A percentile compares a stretch with the other conserved stretches of the same genome.
Conservation (phyloP, 2,797 vertebrate genomes). For the Microctenopoma lineatum region DNA sequence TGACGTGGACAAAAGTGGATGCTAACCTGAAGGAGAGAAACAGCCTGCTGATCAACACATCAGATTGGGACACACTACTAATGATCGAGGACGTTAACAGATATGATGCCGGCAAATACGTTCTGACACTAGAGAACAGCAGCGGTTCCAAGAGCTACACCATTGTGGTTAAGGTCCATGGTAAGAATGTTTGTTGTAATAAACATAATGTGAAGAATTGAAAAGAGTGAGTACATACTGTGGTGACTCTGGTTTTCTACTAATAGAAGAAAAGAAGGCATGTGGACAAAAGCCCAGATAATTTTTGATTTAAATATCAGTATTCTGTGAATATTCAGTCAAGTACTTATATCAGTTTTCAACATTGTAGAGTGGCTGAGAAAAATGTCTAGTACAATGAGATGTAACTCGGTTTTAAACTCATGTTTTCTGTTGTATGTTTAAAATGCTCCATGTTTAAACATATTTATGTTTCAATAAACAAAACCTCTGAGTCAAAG, state of each 20-base stretch:
- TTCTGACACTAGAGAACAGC: conserved; percentile 93
- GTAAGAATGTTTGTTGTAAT: conserved; percentile 79
- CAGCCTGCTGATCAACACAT: conserved; percentile 92
- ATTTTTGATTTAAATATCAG: not conserved
- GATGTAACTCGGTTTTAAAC: too few relatives aligned
- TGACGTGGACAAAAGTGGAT: conserved; percentile 93
- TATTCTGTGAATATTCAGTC: not conserved
- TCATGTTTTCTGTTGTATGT: not conserved
- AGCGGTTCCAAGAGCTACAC: conserved; percentile 95
- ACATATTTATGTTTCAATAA: not conserved
- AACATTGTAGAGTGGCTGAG: not conserved
- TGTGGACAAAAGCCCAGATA: not conserved
- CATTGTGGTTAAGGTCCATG: conserved; percentile 95
- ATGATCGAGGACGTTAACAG: conserved; percentile 94
- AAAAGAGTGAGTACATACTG: not conserved
- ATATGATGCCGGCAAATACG: conserved; percentile 98
- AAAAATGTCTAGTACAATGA: too few relatives aligned
- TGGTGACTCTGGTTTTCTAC: not conserved
- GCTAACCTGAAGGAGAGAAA: conserved; percentile 91
- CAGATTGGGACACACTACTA: conserved; percentile 95
- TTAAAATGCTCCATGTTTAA: not conserved
- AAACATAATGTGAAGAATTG: not conserved
- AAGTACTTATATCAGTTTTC: not conserved
- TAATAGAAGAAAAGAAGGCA: not conserved
- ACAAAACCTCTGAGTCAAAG: conserved; percentile 1